Conservation (phyloP, 2,113 vertebrate genomes). For the Pluvianellus socialis region DNA sequence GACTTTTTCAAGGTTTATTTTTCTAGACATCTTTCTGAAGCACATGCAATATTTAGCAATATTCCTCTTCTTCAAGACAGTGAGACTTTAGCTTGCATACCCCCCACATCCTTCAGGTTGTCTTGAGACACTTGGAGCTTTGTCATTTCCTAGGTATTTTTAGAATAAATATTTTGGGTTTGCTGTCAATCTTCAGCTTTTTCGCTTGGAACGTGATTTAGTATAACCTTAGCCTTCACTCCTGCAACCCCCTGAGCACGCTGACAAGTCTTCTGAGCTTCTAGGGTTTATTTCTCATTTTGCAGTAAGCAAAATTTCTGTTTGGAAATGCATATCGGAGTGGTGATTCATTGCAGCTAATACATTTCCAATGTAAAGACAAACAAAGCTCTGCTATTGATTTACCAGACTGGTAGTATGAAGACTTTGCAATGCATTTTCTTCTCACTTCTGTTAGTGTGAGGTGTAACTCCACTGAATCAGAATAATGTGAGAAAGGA, state of each 20-base stretch:
- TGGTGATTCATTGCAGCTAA: neutral
- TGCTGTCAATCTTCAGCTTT: constrained; percentile 55
- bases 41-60: neutral
- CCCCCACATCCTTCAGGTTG: constrained; percentile 57
- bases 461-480: constrained; percentile 59
- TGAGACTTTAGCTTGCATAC: neutral
- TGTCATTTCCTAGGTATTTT: constrained; percentile 61
- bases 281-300: constrained; percentile 28
- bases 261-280: constrained; percentile 48
- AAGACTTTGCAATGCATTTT: constrained; percentile 37
- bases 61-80: neutral
- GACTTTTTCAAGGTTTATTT: constrained; percentile 32
- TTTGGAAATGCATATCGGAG: neutral
- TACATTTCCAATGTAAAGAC: neutral
- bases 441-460: constrained; percentile 56
- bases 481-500: constrained; percentile 61
- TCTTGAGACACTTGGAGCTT: constrained; percentile 52
- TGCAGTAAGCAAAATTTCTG: constrained; percentile 18
- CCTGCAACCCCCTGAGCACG: neutral
- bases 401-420: neutral
- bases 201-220: constrained; percentile 52
- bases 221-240: constrained; percentile 42
- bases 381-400: constrained; percentile 4
- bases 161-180: constrained; percentile 52
- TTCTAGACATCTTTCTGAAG: constrained; percentile 15